Base-by-base conservation (phyloP, 2,888 invertebrate species). In the Ditula angustiorana region DNA sequence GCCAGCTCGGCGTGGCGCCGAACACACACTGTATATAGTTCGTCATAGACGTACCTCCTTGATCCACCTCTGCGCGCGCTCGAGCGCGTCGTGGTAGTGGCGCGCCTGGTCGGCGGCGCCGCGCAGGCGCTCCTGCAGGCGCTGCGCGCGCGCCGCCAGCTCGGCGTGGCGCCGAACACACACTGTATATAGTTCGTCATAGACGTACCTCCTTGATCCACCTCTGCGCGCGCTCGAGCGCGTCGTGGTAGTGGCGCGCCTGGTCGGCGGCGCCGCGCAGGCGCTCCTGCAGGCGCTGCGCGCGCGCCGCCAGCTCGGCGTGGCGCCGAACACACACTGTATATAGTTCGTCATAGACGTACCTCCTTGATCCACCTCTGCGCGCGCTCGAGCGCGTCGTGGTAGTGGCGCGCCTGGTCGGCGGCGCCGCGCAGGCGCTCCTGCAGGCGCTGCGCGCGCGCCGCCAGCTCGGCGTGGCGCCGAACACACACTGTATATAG, bases 151-250 rank as follows among this genome's bases (percentile, higher is more conserved):
- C 63, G 96, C 94, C 41, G 97, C 93, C 28, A 99, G 93, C 78
- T 98, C 98, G 69, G 96, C 95, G 86, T 97, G 97, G 37, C 96
- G 95, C 0, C 96, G 94, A n/a, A n/a, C n/a, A n/a, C n/a, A n/a
- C n/a, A n/a, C n/a, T n/a, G n/a, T n/a, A n/a, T n/a, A n/a, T n/a
- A n/a, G n/a, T n/a, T n/a, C n/a, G n/a, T n/a, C n/a, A n/a, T n/a
- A 41, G 10, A 74, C 92, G 85, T 2, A 95, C 95, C 72, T 96
- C 96, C 53, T 94, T 94, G 68, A 98, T 83, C 98, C 98, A 98
- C 3, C 94, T 87, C 41, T 93, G 94, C 0, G 97, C 97, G 69
- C 97, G 95, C 55, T 97, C 96, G n/a, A 98, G 79, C 0, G 97
- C 96, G 77, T 98, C 97, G 37, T 95, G 94, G 81, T 97, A 98